phyloP scores from a whole-genome alignment of 2,113 vertebrate genomes.

The Pollachius pollachius region DNA sequence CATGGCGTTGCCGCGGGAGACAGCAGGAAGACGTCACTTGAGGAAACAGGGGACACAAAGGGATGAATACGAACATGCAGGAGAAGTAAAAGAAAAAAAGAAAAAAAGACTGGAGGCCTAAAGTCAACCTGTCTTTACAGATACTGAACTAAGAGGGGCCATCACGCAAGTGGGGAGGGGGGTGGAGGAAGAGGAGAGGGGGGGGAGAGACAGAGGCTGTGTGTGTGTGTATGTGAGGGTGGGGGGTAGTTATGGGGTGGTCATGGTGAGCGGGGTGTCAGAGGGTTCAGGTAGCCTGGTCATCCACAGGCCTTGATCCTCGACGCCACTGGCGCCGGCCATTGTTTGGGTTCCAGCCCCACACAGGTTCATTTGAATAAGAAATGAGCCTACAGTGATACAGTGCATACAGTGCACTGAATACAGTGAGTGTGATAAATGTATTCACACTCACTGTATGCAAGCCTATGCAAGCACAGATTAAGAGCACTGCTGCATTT shows the following conservation, averaged over 20 bases:
- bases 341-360: constrained; percentile 30
- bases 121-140: constrained; percentile 46
- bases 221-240: constrained; percentile 19
- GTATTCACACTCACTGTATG: no score
- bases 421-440: not conserved
- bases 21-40: constrained; percentile 71
- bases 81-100: constrained; percentile 31
- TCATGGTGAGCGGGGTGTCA: constrained; percentile 40
- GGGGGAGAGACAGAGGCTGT: constrained; percentile 1
- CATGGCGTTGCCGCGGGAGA: constrained; percentile 78
- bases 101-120: constrained; percentile 21
- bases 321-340: constrained; percentile 10
- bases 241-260: constrained; percentile 31
- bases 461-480: no score
- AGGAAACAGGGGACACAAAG: constrained; percentile 69
- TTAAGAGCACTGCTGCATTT: no score
- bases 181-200: not conserved
- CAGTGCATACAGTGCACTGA: no score
- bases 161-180: not conserved
- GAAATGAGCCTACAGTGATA: constrained; percentile 9
- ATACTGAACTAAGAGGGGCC: constrained; percentile 33
- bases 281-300: constrained; percentile 45
- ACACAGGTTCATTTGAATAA: constrained; percentile 33
- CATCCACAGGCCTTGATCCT: constrained; percentile 5
- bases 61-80: constrained; percentile 61